These are phyloP conservation scores for Struthidea cinerea DNA, from an alignment of 2,113 vertebrate species.

Conservation along the genomic window DNA sequence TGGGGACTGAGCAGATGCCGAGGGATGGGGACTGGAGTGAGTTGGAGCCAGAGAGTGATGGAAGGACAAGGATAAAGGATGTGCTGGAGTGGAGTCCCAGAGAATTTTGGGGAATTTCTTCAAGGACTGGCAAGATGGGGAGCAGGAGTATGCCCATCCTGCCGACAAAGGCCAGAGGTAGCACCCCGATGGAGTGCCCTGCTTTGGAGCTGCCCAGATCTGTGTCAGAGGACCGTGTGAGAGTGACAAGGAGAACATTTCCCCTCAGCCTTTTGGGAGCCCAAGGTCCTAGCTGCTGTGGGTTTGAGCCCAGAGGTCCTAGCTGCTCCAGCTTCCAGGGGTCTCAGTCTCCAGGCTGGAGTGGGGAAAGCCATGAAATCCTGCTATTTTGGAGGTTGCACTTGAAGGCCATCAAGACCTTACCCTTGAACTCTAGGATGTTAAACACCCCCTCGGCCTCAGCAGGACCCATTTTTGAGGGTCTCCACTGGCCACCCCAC, in stretches of 20 bases:
- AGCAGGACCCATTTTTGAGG: not conserved
- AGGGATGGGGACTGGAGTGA: not conserved
- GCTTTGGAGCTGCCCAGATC: not conserved
- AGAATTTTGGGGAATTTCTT: not conserved
- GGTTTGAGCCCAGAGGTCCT: not conserved
- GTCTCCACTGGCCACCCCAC: not conserved
- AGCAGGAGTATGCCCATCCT: fast-evolving
- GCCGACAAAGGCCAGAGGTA: not conserved
- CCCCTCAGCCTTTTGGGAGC: fast-evolving
- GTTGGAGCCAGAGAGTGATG: not conserved
- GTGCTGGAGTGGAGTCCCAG: not conserved
- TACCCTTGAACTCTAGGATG: not conserved
- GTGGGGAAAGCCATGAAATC: not conserved
- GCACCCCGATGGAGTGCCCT: not conserved
- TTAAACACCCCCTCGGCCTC: not conserved
- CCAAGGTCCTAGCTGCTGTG: not conserved
- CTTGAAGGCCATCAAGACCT: not conserved
- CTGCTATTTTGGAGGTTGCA: not conserved
- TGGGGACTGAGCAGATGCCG: not conserved
- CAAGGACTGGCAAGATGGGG: fast-evolving
- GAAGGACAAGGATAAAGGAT: not conserved
- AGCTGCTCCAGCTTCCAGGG: not conserved
- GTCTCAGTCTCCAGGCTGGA: not conserved
- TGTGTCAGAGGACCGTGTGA: fast-evolving
- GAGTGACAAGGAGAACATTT: not conserved